Percentiles rank a stretch among this genome's conserved stretches.
Evolutionary conservation across 2,113 vertebrate genomes (phyloP).

Genomic region (Tursiops truncatus): DNA sequence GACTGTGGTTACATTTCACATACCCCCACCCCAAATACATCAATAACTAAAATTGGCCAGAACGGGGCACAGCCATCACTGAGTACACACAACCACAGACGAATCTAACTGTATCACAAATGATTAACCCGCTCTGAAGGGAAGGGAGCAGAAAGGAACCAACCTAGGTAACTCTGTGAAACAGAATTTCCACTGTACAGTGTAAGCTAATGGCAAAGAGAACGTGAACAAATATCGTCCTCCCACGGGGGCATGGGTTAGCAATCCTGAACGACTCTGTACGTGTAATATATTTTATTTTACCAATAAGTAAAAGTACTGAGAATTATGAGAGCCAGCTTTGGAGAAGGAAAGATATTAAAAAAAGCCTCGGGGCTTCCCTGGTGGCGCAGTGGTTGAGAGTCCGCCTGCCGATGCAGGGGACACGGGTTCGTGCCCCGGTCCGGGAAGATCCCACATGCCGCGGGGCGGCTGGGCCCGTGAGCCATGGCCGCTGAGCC

Average conservation of each 20-base stretch:
- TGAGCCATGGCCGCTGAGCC: too few species aligned
- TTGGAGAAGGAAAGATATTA: background rate
- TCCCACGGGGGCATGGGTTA: background rate
- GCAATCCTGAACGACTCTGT: background rate
- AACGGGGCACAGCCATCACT: accelerated
- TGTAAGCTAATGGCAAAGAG: background rate
- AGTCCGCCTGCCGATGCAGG: too few species aligned
- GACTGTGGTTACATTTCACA: background rate
- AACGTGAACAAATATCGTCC: accelerated
- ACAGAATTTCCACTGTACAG: background rate
- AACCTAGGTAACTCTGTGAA: background rate
- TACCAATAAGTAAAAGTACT: background rate
- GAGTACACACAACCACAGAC: too few species aligned
- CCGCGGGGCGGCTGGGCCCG: too few species aligned
- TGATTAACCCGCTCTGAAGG: background rate
- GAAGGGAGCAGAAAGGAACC: background rate
- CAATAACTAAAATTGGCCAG: background rate
- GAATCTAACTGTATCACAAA: background rate
- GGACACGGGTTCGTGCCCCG: too few species aligned
- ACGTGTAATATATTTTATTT: too few species aligned
- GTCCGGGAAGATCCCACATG: too few species aligned
- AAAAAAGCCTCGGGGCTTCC: background rate
- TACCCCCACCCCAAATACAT: too few species aligned
- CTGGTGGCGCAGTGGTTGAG: too few species aligned
- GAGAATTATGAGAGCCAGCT: background rate